Percentiles rank a stretch among this genome's conserved stretches.
phyloP scores from a whole-genome alignment of 2,797 vertebrate species.

The Anomalospiza imberbis region DNA sequence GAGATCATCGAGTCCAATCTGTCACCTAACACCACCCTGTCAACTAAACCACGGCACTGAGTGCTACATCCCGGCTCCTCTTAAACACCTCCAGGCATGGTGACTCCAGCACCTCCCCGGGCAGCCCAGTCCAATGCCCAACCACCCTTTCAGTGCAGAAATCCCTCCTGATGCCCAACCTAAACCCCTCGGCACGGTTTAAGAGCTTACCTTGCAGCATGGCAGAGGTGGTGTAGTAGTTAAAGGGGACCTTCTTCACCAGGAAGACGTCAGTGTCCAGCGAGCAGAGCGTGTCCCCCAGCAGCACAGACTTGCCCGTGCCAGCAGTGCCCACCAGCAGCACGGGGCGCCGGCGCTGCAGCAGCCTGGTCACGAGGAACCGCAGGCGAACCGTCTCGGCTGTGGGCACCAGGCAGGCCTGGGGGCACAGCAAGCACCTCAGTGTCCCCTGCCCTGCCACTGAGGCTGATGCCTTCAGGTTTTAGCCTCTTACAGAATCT shows the following conservation, averaged over 20 bases:
- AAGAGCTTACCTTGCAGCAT: slow-evolving; percentile 88
- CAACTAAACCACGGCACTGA: no score
- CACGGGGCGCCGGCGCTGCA: slow-evolving; percentile 80
- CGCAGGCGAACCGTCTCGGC: slow-evolving; percentile 84
- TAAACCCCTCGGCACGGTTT: accelerated
- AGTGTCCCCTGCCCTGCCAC: background rate
- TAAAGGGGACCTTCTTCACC: slow-evolving; percentile 90
- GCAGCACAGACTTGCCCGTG: slow-evolving; percentile 89
- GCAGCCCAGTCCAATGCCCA: background rate
- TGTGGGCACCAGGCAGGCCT: slow-evolving; percentile 93
- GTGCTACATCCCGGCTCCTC: background rate
- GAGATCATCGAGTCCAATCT: accelerated
- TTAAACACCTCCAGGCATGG: background rate
- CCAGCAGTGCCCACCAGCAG: slow-evolving; percentile 91
- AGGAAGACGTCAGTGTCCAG: slow-evolving; percentile 81
- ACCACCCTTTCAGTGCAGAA: background rate
- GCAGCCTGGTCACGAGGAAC: slow-evolving; percentile 87
- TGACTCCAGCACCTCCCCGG: background rate
- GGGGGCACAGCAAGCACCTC: background rate
- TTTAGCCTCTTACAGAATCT: no score
- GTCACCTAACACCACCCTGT: background rate
- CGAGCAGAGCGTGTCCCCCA: slow-evolving; percentile 83
- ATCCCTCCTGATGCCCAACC: accelerated
- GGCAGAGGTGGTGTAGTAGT: slow-evolving; percentile 94
- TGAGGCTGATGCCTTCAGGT: accelerated